phyloP scores from a whole-genome alignment of 92 coral and sea anemone genomes.

The Zoanthus gigantus region DNA sequence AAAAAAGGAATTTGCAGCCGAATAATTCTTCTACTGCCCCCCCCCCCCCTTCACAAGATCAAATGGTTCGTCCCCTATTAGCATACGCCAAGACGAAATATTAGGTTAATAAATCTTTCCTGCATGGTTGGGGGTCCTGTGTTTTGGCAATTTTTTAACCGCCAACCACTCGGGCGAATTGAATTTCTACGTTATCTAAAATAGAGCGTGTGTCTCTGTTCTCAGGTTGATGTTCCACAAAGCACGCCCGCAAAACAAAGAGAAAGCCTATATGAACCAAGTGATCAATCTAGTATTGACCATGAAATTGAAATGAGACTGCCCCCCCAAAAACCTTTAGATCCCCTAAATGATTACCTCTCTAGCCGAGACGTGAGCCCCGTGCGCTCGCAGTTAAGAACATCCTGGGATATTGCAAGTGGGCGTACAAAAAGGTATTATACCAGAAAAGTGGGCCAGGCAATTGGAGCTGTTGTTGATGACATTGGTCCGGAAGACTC shows the following conservation, averaged over 20 bases:
- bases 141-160: background rate
- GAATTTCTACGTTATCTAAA: background rate
- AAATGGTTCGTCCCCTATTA: background rate
- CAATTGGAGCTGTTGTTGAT: constrained; percentile 61
- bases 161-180: constrained; percentile 4
- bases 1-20: background rate
- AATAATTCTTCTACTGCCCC: background rate
- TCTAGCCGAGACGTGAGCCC: constrained; percentile 73
- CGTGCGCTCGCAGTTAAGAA: constrained; percentile 64
- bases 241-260: constrained; percentile 42
- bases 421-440: constrained; percentile 76
- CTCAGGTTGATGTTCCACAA: constrained; percentile 18
- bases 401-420: constrained; percentile 71
- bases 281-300: constrained; percentile 55
- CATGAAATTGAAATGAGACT: constrained; percentile 42
- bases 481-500: constrained; percentile 68
- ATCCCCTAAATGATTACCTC: constrained; percentile 62
- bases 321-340: constrained; percentile 44
- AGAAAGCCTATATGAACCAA: constrained; percentile 56
- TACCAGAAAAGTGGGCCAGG: constrained; percentile 72
- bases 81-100: background rate
- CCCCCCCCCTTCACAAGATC: constrained; percentile 2
- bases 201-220: constrained; percentile 1
- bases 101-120: constrained; percentile 11
- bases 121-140: constrained; percentile 5